These are phyloP conservation scores for Xylota sylvarum DNA, from an alignment of 2,888 invertebrate species.

Conservation along the genomic window DNA sequence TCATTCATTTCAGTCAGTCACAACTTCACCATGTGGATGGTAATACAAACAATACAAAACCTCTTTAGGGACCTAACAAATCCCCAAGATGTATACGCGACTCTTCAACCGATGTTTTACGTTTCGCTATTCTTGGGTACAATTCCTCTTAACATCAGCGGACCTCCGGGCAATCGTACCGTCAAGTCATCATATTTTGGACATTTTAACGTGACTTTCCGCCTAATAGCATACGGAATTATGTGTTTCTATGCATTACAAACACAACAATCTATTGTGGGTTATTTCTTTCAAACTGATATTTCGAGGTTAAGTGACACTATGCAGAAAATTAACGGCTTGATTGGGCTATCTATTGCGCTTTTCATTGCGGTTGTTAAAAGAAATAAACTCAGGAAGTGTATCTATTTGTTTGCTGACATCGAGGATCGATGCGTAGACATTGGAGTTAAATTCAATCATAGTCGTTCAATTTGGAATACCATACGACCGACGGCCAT, in stretches of 20 bases:
- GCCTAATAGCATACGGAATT: conserved; percentile 80
- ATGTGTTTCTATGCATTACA: conserved; percentile 80
- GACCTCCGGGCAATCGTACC: conserved; percentile 75
- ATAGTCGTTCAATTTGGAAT: conserved; percentile 72
- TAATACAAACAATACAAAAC: neutral
- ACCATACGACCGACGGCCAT: conserved; percentile 75
- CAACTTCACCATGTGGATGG: conserved; percentile 29
- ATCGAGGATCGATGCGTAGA: conserved; percentile 79
- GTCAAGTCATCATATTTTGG: conserved; percentile 80
- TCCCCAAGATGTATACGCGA: conserved; percentile 82
- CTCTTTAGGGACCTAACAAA: conserved; percentile 78
- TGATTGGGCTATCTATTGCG: conserved; percentile 76
- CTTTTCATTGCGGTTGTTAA: neutral
- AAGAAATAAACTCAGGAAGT: neutral
- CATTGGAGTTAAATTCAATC: conserved; percentile 79
- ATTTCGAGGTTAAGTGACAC: conserved; percentile 82
- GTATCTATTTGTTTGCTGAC: conserved; percentile 71
- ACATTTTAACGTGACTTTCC: conserved; percentile 80
- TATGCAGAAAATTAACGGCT: conserved; percentile 82
- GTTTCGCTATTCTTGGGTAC: conserved; percentile 81
- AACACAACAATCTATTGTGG: conserved; percentile 81
- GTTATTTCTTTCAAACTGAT: conserved; percentile 83
- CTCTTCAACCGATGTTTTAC: conserved; percentile 81
- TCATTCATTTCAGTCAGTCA: neutral
- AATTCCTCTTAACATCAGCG: conserved; percentile 81